Evolutionary conservation across 2,888 invertebrate species (phyloP).

Genomic region (Apoderus coryli): DNA sequence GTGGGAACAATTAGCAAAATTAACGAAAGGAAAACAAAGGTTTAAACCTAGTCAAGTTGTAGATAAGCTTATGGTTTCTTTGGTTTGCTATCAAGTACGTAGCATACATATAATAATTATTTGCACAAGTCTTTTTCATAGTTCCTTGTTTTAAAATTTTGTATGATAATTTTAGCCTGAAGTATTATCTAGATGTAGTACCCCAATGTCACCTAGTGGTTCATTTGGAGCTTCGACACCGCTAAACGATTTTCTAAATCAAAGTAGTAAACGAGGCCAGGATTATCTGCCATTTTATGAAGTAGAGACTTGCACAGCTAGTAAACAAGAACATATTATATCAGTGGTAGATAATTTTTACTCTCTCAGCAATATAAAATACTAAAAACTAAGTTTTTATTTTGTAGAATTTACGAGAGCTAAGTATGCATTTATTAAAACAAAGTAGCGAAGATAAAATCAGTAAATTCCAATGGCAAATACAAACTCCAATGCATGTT

Average conservation of each 20-base stretch:
- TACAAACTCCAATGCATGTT: slow-evolving; percentile 53
- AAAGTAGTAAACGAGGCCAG: slow-evolving; percentile 32
- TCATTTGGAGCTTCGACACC: slow-evolving; percentile 30
- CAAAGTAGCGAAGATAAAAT: slow-evolving; percentile 39
- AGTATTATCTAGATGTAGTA: slow-evolving; percentile 69
- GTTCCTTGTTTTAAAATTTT: no score
- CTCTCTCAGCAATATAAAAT: no score
- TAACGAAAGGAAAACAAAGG: slow-evolving; percentile 43
- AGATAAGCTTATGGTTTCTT: slow-evolving; percentile 63
- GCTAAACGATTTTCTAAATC: slow-evolving; percentile 35
- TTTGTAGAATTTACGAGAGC: slow-evolving; percentile 62
- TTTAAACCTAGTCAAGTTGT: slow-evolving; percentile 56
- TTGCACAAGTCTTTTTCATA: no score
- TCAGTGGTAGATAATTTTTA: slow-evolving; percentile 60
- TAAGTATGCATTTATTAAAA: slow-evolving; percentile 70
- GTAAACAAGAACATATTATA: slow-evolving; percentile 76
- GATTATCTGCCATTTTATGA: slow-evolving; percentile 67
- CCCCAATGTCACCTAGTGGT: slow-evolving; percentile 66
- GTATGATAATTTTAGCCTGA: slow-evolving; percentile 68
- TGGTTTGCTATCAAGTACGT: slow-evolving; percentile 73
- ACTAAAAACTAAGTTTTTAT: slow-evolving; percentile 3
- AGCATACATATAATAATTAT: no score
- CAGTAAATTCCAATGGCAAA: slow-evolving; percentile 33
- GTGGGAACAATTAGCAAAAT: slow-evolving; percentile 55
- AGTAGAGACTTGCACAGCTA: slow-evolving; percentile 72